Evolutionary conservation across 1,140 invertebrate species (phyloP), one percentile per base, ranked within the genome.

Genomic region (Tetramorium alpestre): DNA sequence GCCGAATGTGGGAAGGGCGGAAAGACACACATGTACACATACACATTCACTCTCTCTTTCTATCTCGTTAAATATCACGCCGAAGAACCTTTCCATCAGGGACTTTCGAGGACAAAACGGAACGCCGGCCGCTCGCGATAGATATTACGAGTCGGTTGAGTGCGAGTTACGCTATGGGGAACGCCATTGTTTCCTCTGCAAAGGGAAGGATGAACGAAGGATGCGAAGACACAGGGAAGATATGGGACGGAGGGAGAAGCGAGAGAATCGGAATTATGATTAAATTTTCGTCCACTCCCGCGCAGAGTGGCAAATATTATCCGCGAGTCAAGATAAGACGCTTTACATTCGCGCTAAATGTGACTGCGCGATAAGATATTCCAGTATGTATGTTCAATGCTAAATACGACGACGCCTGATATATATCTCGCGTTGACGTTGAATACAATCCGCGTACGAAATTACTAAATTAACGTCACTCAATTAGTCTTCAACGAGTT

Each of bases 31-130:
- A 86, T 16, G 47, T 3, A 47, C 11, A 28, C 11, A 47, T 1
- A 69, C 38, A 11, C 38, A n/a, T 54, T n/a, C 64, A 41, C n/a
- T 89, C 86, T 87, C 90, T 69, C 81, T 33, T 22, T 81, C 47
- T 11, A 13, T 88, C 87, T 87, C 89, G 91, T 91, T 93, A 93
- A 93, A 93, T 92, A 93, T 91, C 88, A 62, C 85, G 64, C 85
- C 56, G 87, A 91, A 81, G 85, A 91, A 93, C 88, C 89, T 92
- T 93, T 92, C 89, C 89, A 92, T 92, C 90, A 88, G 88, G 90
- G 90, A 93, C 91, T 92, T 92, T 93, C 85, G 88, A 88, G 87
- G 87, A 93, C 88, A 93, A 89, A 93, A 90, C 89, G 86, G 69
- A 87, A 88, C 75, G 75, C 88, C 80, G 65, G 81, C 54, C 89